Percentiles rank a stretch among this genome's conserved stretches.
phyloP scores from a whole-genome alignment of 2,888 invertebrate genomes.

The Pollenia amentaria region DNA sequence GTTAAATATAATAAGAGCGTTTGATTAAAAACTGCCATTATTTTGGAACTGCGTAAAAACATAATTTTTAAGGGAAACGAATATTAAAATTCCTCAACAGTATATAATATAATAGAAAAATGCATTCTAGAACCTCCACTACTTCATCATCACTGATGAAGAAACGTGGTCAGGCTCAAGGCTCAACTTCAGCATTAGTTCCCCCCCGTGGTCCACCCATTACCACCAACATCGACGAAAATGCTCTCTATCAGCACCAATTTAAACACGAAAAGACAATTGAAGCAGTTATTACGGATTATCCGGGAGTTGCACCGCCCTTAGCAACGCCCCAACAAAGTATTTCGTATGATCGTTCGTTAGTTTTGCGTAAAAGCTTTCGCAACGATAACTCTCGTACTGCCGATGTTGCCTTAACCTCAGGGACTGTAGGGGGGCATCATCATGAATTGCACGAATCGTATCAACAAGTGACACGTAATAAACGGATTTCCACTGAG shows the following conservation, averaged over 20 bases:
- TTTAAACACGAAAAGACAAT: constrained; percentile 86
- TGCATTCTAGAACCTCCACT: constrained; percentile 77
- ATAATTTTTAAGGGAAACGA: background rate
- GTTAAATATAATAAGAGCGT: background rate
- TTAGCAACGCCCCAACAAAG: constrained; percentile 78
- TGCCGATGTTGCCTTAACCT: background rate
- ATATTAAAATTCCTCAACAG: background rate
- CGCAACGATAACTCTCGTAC: constrained; percentile 50
- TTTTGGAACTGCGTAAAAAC: constrained; percentile 24
- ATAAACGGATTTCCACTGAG: constrained; percentile 93
- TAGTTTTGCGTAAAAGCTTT: constrained; percentile 74
- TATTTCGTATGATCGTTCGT: constrained; percentile 85
- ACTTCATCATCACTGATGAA: constrained; percentile 80
- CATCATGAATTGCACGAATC: constrained; percentile 69
- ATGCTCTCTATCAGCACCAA: constrained; percentile 85
- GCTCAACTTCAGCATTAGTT: constrained; percentile 52
- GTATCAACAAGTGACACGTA: constrained; percentile 92
- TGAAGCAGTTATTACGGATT: constrained; percentile 86
- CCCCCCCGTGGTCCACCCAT: constrained; percentile 86
- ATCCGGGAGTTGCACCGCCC: constrained; percentile 78
- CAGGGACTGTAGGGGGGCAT: constrained; percentile 11
- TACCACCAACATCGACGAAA: constrained; percentile 86
- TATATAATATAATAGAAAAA: constrained; percentile 47
- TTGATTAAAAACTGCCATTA: constrained; percentile 27
- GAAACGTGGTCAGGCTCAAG: constrained; percentile 78